These are phyloP conservation scores for Hyposoter dolosus DNA, from an alignment of 2,888 invertebrate species.

Conservation along the genomic window DNA sequence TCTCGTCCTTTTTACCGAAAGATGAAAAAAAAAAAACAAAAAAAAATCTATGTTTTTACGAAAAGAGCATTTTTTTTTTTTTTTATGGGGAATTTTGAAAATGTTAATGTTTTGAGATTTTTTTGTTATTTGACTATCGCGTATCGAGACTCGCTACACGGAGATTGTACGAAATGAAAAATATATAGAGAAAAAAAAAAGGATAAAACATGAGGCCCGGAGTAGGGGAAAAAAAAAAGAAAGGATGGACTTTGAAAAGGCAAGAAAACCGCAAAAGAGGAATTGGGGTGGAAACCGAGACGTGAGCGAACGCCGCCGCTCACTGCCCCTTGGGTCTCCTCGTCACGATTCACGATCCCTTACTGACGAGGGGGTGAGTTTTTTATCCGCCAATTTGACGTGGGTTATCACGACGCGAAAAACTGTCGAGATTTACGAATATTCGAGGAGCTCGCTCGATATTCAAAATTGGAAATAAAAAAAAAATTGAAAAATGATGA, in stretches of 20 bases:
- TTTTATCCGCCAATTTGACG: constrained; percentile 70
- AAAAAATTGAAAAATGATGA: not conserved
- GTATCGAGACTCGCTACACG: constrained; percentile 1
- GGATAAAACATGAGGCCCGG: not conserved
- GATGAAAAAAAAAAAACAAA: not conserved
- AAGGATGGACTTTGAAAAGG: constrained; percentile 32
- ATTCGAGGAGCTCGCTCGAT: constrained; percentile 45
- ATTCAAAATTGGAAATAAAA: not conserved
- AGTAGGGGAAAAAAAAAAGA: not conserved
- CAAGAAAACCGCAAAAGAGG: constrained; percentile 50
- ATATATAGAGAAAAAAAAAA: not conserved
- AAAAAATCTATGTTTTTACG: not conserved
- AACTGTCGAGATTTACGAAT: constrained; percentile 65
- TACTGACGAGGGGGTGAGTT: constrained; percentile 54
- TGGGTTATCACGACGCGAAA: constrained; percentile 36
- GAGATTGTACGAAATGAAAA: constrained; percentile 10
- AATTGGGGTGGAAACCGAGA: constrained; percentile 64
- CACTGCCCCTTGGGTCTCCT: constrained; percentile 25
- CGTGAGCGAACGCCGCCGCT: constrained; percentile 12
- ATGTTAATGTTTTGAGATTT: not conserved
- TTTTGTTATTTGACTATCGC: not conserved
- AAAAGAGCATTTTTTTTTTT: not conserved
- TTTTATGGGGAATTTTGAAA: not conserved
- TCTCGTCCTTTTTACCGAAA: not conserved
- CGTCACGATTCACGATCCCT: constrained; percentile 41